These are phyloP conservation scores for Dexiosoma caninum DNA, from an alignment of 2,888 invertebrate genomes.

Conservation along the genomic window DNA sequence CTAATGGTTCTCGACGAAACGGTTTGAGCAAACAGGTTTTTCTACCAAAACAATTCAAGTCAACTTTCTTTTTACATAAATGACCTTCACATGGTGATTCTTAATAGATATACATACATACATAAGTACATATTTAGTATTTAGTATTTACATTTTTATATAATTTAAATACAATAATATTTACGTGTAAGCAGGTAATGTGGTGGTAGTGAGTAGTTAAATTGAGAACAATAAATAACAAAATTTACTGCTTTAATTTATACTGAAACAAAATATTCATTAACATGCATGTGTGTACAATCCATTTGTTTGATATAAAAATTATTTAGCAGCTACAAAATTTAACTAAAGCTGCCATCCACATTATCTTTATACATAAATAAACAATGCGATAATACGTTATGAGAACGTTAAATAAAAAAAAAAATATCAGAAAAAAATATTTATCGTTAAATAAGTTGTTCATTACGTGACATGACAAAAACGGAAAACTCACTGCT, in stretches of 20 bases:
- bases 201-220: slow-evolving; percentile 70
- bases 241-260: neutral
- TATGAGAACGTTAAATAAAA: neutral
- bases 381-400: neutral
- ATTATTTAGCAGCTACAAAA: slow-evolving; percentile 34
- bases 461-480: neutral
- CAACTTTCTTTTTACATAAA: no score
- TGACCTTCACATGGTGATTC: no score
- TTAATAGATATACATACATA: no score
- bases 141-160: no score
- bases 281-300: neutral
- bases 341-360: slow-evolving; percentile 63
- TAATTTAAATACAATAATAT: no score
- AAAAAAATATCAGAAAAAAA: neutral
- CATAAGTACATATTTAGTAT: no score
- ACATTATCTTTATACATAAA: slow-evolving; percentile 58
- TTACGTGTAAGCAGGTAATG: slow-evolving; percentile 67
- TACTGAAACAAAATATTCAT: neutral
- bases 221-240: slow-evolving; percentile 1
- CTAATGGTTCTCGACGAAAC: no score
- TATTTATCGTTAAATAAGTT: neutral
- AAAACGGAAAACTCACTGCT: slow-evolving; percentile 46
- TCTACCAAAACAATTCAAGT: no score
- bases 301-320: neutral
- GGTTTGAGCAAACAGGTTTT: no score